A percentile compares a stretch with the other conserved stretches of the same genome.
Evolutionary conservation across 1,140 invertebrate genomes (phyloP).

Genomic region (Lasioglossum baleicum): DNA sequence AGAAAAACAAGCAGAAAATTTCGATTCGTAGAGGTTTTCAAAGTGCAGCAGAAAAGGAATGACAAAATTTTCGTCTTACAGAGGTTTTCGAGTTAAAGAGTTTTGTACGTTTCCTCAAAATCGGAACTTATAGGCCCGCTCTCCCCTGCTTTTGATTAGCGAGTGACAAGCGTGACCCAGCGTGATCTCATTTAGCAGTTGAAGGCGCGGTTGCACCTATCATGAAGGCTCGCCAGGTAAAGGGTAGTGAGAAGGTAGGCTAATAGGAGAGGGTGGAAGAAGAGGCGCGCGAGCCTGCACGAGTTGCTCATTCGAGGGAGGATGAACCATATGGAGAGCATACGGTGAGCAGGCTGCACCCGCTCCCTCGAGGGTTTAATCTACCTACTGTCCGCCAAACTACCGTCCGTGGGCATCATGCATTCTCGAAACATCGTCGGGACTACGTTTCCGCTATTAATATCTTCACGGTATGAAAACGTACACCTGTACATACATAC

Average conservation of each 20-base stretch:
- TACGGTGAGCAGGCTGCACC: slow-evolving; percentile 74
- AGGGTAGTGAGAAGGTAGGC: slow-evolving; percentile 62
- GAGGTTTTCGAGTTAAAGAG: too few relatives aligned
- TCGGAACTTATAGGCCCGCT: too few relatives aligned
- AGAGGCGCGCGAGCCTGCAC: slow-evolving; percentile 51
- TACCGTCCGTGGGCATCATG: slow-evolving; percentile 77
- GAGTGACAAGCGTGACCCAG: slow-evolving; percentile 37
- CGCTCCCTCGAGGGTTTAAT: slow-evolving; percentile 74
- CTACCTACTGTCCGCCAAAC: slow-evolving; percentile 76
- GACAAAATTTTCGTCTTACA: too few relatives aligned
- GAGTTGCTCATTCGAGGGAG: slow-evolving; percentile 67
- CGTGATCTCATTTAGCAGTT: slow-evolving; percentile 30
- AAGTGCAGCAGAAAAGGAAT: too few relatives aligned
- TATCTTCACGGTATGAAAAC: slow-evolving; percentile 19
- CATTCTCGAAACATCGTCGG: slow-evolving; percentile 62
- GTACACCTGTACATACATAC: not conserved
- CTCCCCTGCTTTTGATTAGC: not conserved
- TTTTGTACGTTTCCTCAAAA: too few relatives aligned
- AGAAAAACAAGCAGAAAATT: too few relatives aligned
- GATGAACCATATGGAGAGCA: slow-evolving; percentile 78
- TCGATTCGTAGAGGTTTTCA: too few relatives aligned
- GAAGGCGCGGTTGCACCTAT: slow-evolving; percentile 42
- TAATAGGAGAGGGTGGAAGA: slow-evolving; percentile 48
- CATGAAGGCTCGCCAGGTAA: slow-evolving; percentile 24
- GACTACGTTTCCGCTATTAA: slow-evolving; percentile 67